Percentiles rank a stretch among this genome's conserved stretches.
phyloP scores from a whole-genome alignment of 2,888 invertebrate genomes.

The Microplitis deprimator region DNA sequence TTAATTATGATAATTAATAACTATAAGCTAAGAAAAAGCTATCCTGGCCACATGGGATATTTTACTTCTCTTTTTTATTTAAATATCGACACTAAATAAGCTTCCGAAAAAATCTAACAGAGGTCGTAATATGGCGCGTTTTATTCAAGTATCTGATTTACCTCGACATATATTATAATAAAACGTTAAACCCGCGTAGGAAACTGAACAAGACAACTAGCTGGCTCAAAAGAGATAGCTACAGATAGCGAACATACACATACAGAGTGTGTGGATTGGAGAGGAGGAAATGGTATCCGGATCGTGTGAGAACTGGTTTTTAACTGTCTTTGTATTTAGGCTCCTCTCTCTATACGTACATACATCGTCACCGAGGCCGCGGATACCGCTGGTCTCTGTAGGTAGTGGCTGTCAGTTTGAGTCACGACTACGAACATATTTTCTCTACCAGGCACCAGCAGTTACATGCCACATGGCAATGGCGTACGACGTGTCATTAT shows the following conservation, averaged over 20 bases:
- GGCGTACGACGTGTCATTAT: conserved; percentile 53
- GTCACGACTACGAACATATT: conserved; percentile 34
- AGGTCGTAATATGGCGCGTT: neutral
- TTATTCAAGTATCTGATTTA: neutral
- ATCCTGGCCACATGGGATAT: too few species aligned
- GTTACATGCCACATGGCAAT: conserved; percentile 61
- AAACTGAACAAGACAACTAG: neutral
- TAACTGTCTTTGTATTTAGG: conserved; percentile 14
- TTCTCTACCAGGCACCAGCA: conserved; percentile 50
- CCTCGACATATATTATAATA: neutral
- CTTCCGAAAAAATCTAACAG: neutral
- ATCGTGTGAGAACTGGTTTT: conserved; percentile 52
- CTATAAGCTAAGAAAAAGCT: too few species aligned
- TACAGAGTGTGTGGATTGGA: neutral
- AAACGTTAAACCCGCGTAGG: neutral
- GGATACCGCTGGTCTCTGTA: neutral
- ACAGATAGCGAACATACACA: neutral
- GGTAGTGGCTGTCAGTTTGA: conserved; percentile 39
- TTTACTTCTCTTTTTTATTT: too few species aligned
- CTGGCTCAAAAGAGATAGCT: neutral
- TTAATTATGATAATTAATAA: too few species aligned
- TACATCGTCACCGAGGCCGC: neutral
- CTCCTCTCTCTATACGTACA: conserved; percentile 16
- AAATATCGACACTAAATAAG: neutral
- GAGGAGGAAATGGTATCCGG: conserved; percentile 32